Evolutionary conservation across 2,888 invertebrate genomes (phyloP), one percentile per base, ranked within the genome.

Genomic region (Andrena minutula): DNA sequence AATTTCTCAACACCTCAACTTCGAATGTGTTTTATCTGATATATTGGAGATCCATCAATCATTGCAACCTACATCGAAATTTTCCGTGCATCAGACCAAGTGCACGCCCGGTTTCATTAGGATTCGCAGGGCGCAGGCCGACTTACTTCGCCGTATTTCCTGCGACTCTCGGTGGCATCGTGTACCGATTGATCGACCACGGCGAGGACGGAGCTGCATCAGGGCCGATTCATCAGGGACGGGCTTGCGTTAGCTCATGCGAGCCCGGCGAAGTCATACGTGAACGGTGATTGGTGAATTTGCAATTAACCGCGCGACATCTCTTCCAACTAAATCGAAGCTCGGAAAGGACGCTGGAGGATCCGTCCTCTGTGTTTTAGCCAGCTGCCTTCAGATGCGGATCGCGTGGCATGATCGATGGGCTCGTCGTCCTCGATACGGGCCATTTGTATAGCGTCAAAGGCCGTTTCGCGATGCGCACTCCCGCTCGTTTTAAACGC

Each of bases 151-250:
- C 20, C 63, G 30, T 41, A 65, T 58, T 56, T 73, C 32, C 53
- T n/a, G 20, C n/a, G 64, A 75, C 28, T 47, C 66, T 72, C 32
- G 28, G 60, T 35, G 41, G 30, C 28, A 47, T 41, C 51, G 23
- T 51, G 51, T 10, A 61, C 30, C 28, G 70, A 56, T 73, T 73
- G 70, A 83, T 85, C 74, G 77, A 83, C 86, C 66, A 71, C 72
- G 73, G 75, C 58, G 69, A 56, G 66, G 70, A 64, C 65, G 63
- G 69, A 53, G 63, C 49, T 47, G 72, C 63, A 74, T 61, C 74
- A 74, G 79, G 78, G 76, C 76, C 72, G 81, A 88, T 88, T 86
- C 81, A 85, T 87, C 88, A 87, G 71, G 51, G 65, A 49, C 51
- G 60, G 75, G 26, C 26, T 61, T 51, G 78, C 47, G 75, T 66